Conservation (phyloP, 2,797 vertebrate genomes). For the Etheostoma perlongum region DNA sequence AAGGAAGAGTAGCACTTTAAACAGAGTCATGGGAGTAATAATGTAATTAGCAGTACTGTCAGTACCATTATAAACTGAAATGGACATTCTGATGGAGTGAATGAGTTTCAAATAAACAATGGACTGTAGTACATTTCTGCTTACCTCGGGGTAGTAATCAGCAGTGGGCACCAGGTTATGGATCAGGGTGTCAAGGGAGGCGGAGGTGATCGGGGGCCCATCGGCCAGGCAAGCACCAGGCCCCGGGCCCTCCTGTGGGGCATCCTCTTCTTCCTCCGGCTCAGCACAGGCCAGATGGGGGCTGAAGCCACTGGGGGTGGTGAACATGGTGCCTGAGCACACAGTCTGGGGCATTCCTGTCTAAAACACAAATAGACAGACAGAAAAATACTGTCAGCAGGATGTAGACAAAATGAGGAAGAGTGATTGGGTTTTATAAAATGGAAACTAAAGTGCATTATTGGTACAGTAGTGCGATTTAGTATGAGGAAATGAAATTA, state of each 20-base stretch:
- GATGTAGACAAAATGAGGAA: conserved; percentile 33
- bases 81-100: conserved; percentile 27
- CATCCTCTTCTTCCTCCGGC: conserved; percentile 85
- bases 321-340: conserved; percentile 90
- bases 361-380: conserved; percentile 73
- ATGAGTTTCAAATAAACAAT: conserved; percentile 15
- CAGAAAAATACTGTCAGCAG: conserved; percentile 23
- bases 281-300: conserved; percentile 87
- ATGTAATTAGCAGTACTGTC: conserved; percentile 33
- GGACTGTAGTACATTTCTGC: not conserved
- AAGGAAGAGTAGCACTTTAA: conserved; percentile 37
- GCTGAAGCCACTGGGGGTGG: conserved; percentile 89
- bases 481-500: not conserved
- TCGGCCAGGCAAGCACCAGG: conserved; percentile 76
- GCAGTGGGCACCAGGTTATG: conserved; percentile 93
- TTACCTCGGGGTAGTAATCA: conserved; percentile 94
- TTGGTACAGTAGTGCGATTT: conserved; percentile 8
- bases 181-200: conserved; percentile 93
- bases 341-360: conserved; percentile 92
- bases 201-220: conserved; percentile 88
- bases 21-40: conserved; percentile 37
- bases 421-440: not conserved
- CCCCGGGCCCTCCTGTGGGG: conserved; percentile 86
- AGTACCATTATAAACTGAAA: conserved; percentile 34
- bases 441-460: conserved; percentile 4